Evolutionary conservation across 2,113 vertebrate genomes (phyloP), one percentile per base, ranked within the genome.

Genomic region (Sphyrna mokarran): DNA sequence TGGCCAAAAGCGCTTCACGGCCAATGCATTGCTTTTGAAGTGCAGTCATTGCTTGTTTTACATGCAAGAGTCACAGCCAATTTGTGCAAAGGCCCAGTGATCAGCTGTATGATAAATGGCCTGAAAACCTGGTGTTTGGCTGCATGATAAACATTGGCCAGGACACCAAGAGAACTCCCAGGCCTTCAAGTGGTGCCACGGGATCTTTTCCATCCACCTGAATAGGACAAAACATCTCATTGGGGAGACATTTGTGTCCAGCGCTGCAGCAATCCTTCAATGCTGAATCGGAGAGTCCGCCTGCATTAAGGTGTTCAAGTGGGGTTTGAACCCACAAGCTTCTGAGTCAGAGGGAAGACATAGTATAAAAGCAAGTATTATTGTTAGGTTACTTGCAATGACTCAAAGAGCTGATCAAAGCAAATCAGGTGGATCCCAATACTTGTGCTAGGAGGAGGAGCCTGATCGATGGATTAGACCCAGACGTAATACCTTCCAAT

Each of bases 31-130:
- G 29, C 61, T 63, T 93, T 93, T 93, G 89, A 93, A 93, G 89
- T 93, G 89, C 61, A 93, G 33, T 37, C 61, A 37, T n/a, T 93
- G 89, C 89, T 93, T 68, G n/a, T 93, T 93, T 93, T 93, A n/a
- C 33, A n/a, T n/a, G 86, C 48, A 63, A 68, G 63, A 13, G 33
- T 91, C 33, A 61, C 89, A 63, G 89, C 89, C 89, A 91, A 33
- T 33, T 18, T 91, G 14, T n/a, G 89, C 61, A 33, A 66, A n/a
- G 89, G 29, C 61, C 61, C 89, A 66, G 66, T 29, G 63, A 37
- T 14, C 61, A 68, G 61, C 61, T 63, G 16, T 37, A 37, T 93
- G 61, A 93, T 93, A 66, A 37, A 93, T 93, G 89, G n/a, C 33
- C 89, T 33, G 29, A 66, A 66, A 93, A 93, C 20, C 89, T 93